Base-by-base conservation (phyloP, 2,113 vertebrate genomes). In the Atherinomorus stipes region DNA sequence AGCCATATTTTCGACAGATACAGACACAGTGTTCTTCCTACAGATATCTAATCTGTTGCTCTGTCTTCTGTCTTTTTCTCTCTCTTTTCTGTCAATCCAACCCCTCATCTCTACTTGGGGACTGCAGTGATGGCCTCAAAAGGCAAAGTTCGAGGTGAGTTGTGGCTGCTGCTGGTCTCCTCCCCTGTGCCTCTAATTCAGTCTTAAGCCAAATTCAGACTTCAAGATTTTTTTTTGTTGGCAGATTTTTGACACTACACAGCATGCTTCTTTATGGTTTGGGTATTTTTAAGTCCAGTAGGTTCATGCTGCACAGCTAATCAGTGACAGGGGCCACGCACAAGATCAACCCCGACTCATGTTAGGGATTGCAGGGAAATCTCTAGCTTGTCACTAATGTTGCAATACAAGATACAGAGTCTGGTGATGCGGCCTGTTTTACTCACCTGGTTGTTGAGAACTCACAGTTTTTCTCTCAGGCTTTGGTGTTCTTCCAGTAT, bases 91-190 rank as follows among this genome's bases (percentile, higher is more conserved):
- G 78, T 85, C 76, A 83, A 61, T 81, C 76, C 78, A 56, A 72
- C 63, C 67, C 69, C 68, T 81, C 84, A 58, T 86, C 26, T 80
- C 82, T 87, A 18, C 87, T 82, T 84, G 74, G 86, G 85, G 54
- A 85, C 89, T 86, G 80, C 92, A 95, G 94, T 85, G 91, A 91
- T 93, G 90, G 93, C 93, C 85, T 91, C 91, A 82, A 95, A 94
- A 91, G 93, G 90, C 89, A 94, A 94, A 93, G 90, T 83, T 62
- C 90, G 91, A 94, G 94, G 94, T 95, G 93, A 95, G 94, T 94
- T 34, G 60, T 76, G 80, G 74, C 81, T 80, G 75, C 16, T 60
- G 53, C 61, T 73, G 22, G 61, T 69, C 50, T 22, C n/a, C 69
- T 44, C 64, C 58, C 76, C 74, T 68, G 19, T 76, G 58, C 64